phyloP scores from a whole-genome alignment of 1,140 invertebrate genomes.

The Planococcus citri region DNA sequence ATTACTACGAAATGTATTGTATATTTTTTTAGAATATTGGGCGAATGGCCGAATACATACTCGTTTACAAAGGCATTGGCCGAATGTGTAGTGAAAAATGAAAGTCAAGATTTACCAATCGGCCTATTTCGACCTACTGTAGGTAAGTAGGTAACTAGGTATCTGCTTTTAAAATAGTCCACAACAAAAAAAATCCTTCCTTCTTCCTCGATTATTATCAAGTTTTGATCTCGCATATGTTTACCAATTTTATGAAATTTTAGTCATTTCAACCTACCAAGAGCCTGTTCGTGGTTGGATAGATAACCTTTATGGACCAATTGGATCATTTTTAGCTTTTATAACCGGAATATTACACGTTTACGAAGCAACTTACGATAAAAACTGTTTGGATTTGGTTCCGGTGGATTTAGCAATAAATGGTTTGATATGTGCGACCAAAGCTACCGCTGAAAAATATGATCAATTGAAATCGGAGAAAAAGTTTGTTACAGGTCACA shows the following conservation, averaged over 20 bases:
- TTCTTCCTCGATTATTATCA: too few species aligned
- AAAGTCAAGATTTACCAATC: conserved; percentile 53
- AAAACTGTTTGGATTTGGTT: conserved; percentile 58
- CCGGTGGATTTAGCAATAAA: conserved; percentile 81
- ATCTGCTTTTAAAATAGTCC: not conserved
- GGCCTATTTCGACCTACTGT: conserved; percentile 60
- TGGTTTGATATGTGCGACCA: conserved; percentile 58
- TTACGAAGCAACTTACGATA: conserved; percentile 37
- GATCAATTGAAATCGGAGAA: not conserved
- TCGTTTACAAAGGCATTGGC: conserved; percentile 70
- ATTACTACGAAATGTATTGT: too few species aligned
- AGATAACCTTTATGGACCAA: conserved; percentile 73
- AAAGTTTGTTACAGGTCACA: not conserved
- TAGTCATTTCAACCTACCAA: conserved; percentile 68
- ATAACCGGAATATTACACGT: conserved; percentile 53
- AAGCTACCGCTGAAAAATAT: conserved; percentile 28
- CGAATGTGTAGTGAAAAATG: conserved; percentile 54
- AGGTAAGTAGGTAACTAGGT: too few species aligned
- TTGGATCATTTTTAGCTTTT: conserved; percentile 44
- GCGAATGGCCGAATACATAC: conserved; percentile 69
- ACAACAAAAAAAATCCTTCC: too few species aligned
- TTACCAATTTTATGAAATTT: conserved; percentile 28
- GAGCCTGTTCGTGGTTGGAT: conserved; percentile 67
- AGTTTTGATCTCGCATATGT: not conserved
- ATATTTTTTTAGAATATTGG: conserved; percentile 39